Base-by-base conservation (phyloP, 2,797 vertebrate species). In the Tarsius wallacei region DNA sequence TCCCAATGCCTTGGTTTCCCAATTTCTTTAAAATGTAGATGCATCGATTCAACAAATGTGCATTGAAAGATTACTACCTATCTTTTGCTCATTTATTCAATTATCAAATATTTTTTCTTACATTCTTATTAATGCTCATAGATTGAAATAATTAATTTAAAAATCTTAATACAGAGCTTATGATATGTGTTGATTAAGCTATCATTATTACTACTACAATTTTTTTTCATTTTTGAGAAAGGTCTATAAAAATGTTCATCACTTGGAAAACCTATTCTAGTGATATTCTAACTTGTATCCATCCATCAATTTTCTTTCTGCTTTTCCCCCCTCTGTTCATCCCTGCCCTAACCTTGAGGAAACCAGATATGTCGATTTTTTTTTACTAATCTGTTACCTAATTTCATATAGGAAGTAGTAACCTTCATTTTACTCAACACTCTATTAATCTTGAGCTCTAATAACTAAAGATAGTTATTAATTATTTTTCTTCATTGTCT, bases 171-270 rank as follows among this genome's bases (percentile, higher is more conserved):
- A 21, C 5, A 77, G 64, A 84, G 16, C 59, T 93, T 63, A 51
- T 66, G 31, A 42, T 13, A 31, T 19, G 6, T 73, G n/a, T 59
- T 53, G 51, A 61, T 14, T 91, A 51, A 77, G 21, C 11, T 19
- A 42, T 17, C 24, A 31, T 53, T 61, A 28, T 42, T 61, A 36
- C 13, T 83, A n/a, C 8, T 95, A 53, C 74, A 33, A 11, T 63
- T 74, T 76, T 26, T 42, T 87, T 81, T 55, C 55, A 63, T 57
- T 87, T 61, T 76, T 85, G n/a, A 89, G 7, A 76, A 96, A 63
- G 28, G 13, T 24, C 33, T 71, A 22, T 33, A 63, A 83, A 88
- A 61, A 42, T 68, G 77, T 42, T 10, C 3, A 26, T 66, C 70
- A 77, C 15, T 26, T 85, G 1, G 33, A 77, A 90, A 55, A 57